Conservation (phyloP, 2,797 vertebrate species). For the Aphelocoma californica region DNA sequence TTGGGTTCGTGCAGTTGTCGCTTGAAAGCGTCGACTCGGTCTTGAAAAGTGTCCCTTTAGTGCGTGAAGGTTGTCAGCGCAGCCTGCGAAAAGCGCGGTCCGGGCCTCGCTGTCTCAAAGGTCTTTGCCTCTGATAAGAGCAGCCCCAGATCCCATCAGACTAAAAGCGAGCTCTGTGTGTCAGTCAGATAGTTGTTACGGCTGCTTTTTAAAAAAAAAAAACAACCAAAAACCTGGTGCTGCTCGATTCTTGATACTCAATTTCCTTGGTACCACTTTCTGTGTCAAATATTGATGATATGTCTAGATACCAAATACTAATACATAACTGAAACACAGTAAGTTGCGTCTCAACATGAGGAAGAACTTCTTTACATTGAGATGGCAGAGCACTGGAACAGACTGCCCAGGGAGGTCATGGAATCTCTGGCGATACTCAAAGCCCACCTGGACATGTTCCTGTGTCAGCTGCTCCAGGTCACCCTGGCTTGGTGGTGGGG, state of each 20-base stretch:
- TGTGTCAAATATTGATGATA: neutral
- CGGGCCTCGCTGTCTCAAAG: neutral
- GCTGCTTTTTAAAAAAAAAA: neutral
- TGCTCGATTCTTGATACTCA: fast-evolving
- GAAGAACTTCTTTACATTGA: neutral
- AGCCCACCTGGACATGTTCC: neutral
- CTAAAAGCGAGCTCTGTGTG: neutral
- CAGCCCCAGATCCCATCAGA: neutral
- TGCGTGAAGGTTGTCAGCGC: fast-evolving
- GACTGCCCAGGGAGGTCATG: neutral
- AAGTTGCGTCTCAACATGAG: neutral
- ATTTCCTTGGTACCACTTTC: neutral
- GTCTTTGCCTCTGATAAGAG: neutral
- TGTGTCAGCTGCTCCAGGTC: neutral
- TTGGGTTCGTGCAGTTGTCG: neutral
- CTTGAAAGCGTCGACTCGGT: fast-evolving
- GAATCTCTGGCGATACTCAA: no score
- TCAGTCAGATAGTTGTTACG: no score
- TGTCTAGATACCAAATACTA: neutral
- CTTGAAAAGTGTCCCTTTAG: fast-evolving
- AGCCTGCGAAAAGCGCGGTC: neutral
- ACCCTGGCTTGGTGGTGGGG: neutral
- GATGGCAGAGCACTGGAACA: neutral
- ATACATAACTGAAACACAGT: neutral
- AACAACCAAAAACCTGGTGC: neutral